Base-by-base conservation (phyloP, 2,113 vertebrate genomes). In the Eurypyga helias region DNA sequence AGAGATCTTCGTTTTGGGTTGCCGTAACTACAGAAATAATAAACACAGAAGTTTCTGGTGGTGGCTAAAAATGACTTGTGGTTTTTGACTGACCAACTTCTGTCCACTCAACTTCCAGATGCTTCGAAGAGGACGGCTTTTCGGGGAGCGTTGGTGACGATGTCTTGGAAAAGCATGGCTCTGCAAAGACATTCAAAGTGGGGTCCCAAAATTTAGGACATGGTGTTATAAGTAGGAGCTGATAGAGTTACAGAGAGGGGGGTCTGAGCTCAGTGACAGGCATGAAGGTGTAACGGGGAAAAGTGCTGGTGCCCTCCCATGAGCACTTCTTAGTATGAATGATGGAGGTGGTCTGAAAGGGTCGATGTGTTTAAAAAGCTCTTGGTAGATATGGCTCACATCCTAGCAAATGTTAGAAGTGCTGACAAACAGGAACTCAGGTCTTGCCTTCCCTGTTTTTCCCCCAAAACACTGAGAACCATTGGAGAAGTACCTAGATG, bases 31-130 rank as follows among this genome's bases (percentile, higher is more conserved):
- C 92, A 89, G 92, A 78, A 94, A 89, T 58, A 94, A 95, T 58
- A 94, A 95, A 96, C 90, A 93, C 45, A 83, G 82, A 65, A 94
- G 55, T 64, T 94, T 82, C 73, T 95, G 81, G 51, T 55, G 77
- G 69, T 64, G 84, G 73, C 89, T 70, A 67, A 94, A 94, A 85
- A 94, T 28, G 70, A 11, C 12, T 16, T 85, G 92, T 93, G 95
- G 90, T 85, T 96, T 96, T 70, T 69, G 91, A 76, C 77, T 2
- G 23, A 72, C 70, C 2, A 4, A 60, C 48, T 87, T 89, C 77
- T 91, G 87, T 62, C 73, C 36, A 1, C 17, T 87, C 81, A 0
- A 57, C 51, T 75, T 71, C 95, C 90, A 94, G 92, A 92, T 89
- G 89, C 76, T 95, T 48, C 2, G 2, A 72, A 28, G 87, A 43